phyloP scores from a whole-genome alignment of 2,888 invertebrate genomes.

The Spodoptera picta region DNA sequence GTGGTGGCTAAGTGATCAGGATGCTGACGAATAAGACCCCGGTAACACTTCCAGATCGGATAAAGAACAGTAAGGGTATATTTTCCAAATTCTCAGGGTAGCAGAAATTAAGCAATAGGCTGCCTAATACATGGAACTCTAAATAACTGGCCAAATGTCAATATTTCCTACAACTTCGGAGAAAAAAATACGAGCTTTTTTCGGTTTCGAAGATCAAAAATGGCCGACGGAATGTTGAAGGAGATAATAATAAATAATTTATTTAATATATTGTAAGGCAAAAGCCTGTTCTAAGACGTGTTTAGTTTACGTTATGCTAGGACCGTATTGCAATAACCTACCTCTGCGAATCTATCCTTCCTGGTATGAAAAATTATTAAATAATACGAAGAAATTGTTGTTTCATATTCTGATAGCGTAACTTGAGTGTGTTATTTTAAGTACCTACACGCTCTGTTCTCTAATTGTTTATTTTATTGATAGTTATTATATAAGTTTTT shows the following conservation, averaged over 20 bases:
- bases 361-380: slow-evolving; percentile 9
- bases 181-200: slow-evolving; percentile 2
- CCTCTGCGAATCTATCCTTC: slow-evolving; percentile 6
- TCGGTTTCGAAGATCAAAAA: slow-evolving; percentile 37
- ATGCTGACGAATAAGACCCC: too few relatives aligned
- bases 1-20: too few relatives aligned
- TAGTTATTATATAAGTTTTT: too few relatives aligned
- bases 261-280: slow-evolving; percentile 48
- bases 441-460: not conserved
- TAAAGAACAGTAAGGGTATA: too few relatives aligned
- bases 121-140: too few relatives aligned
- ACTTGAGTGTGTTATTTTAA: slow-evolving; percentile 1
- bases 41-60: too few relatives aligned
- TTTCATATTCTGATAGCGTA: slow-evolving; percentile 20
- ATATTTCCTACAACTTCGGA: too few relatives aligned
- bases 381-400: not conserved
- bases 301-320: slow-evolving; percentile 38
- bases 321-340: not conserved
- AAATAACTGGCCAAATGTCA: too few relatives aligned
- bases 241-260: slow-evolving; percentile 49
- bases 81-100: too few relatives aligned
- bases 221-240: slow-evolving; percentile 36
- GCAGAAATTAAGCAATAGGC: too few relatives aligned
- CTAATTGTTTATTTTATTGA: too few relatives aligned
- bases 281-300: slow-evolving; percentile 40